A percentile compares a stretch with the other conserved stretches of the same genome.
These are phyloP conservation scores for Plestiodon gilberti DNA, from an alignment of 2,113 vertebrate genomes.

Conservation along the genomic window DNA sequence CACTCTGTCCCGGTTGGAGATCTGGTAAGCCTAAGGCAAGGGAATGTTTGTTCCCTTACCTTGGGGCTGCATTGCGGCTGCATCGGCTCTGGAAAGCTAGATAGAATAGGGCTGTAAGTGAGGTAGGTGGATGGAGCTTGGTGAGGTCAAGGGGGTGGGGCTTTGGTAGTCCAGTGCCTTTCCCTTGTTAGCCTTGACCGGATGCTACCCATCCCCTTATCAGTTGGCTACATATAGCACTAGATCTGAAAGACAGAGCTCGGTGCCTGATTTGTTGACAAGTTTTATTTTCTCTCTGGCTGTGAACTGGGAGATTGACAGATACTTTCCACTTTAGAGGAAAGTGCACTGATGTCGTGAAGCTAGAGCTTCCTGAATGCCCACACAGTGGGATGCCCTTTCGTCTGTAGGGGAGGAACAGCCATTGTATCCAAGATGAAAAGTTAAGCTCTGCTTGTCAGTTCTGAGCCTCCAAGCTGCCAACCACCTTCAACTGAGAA, in stretches of 20 bases:
- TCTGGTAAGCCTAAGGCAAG: too few relatives aligned
- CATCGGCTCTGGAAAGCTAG: too few relatives aligned
- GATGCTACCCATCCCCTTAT: too few relatives aligned
- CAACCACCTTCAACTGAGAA: rapidly evolving
- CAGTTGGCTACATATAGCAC: background rate
- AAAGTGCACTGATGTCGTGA: background rate
- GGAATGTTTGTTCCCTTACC: too few relatives aligned
- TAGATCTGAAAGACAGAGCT: background rate
- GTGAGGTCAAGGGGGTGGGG: background rate
- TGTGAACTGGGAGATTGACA: background rate
- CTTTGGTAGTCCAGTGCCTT: background rate
- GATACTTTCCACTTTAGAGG: conserved; percentile 32
- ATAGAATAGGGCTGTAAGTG: background rate
- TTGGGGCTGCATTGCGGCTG: too few relatives aligned
- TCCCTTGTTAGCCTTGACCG: background rate
- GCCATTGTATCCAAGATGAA: background rate
- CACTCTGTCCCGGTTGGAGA: too few relatives aligned
- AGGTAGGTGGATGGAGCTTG: background rate
- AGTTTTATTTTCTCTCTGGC: background rate
- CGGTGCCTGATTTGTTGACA: background rate
- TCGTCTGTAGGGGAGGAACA: background rate
- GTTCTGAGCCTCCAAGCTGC: background rate
- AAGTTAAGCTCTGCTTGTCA: background rate
- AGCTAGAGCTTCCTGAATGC: background rate
- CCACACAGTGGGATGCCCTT: background rate